A percentile compares a stretch with the other conserved stretches of the same genome.
Evolutionary conservation across 2,797 vertebrate genomes (phyloP).

Genomic region (Brachyalestes nurse): DNA sequence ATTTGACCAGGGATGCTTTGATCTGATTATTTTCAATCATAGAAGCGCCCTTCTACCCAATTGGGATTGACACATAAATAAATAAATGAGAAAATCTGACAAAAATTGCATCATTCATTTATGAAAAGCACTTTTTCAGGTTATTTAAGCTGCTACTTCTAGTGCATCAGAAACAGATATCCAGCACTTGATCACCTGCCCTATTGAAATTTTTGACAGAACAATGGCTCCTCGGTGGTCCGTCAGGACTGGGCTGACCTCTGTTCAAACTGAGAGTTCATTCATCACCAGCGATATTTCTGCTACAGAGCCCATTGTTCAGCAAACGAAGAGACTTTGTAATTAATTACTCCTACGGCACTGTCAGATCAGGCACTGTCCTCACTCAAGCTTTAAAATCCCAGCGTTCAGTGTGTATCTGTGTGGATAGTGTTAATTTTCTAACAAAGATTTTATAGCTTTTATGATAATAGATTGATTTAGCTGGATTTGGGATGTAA

Average conservation of each 20-base stretch:
- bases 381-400: neutral
- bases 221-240: neutral
- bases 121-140: no score
- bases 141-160: neutral
- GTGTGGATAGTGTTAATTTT: neutral
- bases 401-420: neutral
- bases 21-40: no score
- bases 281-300: neutral
- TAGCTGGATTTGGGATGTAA: neutral
- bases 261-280: neutral
- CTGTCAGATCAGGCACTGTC: neutral
- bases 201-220: neutral
- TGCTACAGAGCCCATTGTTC: neutral
- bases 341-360: neutral
- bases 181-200: slow-evolving; percentile 11
- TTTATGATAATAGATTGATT: neutral
- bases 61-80: no score
- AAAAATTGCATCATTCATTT: no score
- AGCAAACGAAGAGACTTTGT: slow-evolving; percentile 1
- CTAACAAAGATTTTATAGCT: neutral
- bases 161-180: neutral
- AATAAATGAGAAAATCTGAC: no score
- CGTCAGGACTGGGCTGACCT: neutral
- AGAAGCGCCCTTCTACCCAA: no score
- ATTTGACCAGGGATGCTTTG: no score